Base-by-base conservation (phyloP, 1,140 invertebrate genomes). In the Neoseiulus cucumeris region DNA sequence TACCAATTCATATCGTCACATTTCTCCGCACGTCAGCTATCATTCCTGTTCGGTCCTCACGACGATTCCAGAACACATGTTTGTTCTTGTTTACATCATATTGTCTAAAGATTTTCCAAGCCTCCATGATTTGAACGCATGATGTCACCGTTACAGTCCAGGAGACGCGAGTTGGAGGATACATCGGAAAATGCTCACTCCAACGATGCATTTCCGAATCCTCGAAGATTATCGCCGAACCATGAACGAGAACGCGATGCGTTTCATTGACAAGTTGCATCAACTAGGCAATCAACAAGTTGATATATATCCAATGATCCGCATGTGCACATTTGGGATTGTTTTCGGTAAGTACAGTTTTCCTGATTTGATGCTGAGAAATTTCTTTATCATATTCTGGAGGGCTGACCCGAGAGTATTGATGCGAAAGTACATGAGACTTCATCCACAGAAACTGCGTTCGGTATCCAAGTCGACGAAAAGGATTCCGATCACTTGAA, bases 131-230 rank as follows among this genome's bases (percentile, higher is more conserved):
- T n/a, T n/a, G n/a, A n/a, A n/a, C n/a, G n/a, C n/a, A n/a, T n/a
- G n/a, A n/a, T n/a, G n/a, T n/a, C n/a, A n/a, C n/a, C n/a, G n/a
- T n/a, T n/a, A n/a, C 22, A 87, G 85, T n/a, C 70, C 69, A 29
- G 59, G 39, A 33, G 76, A 75, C 7, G 72, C 74, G 0, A 78
- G 79, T 72, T 80, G 79, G 79, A 69, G 72, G 6, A 70, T 65
- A 2, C 71, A 77, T 64, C 69, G 79, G n/a, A 79, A 78, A 69
- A 68, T 80, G 64, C 69, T 80, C n/a, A 80, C 79, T 12, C 80
- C 79, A 28, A 75, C 80, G 4, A 80, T 80, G 66, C 79, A 81
- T 71, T 80, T 80, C 68, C 76, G 77, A 65, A 80, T 80, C 64
- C 69, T 80, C 7, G 72, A 80, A 65, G 76, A 77, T 64, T 81